Evolutionary conservation across 2,797 vertebrate species (phyloP).

Genomic region (Trachurus trachurus): DNA sequence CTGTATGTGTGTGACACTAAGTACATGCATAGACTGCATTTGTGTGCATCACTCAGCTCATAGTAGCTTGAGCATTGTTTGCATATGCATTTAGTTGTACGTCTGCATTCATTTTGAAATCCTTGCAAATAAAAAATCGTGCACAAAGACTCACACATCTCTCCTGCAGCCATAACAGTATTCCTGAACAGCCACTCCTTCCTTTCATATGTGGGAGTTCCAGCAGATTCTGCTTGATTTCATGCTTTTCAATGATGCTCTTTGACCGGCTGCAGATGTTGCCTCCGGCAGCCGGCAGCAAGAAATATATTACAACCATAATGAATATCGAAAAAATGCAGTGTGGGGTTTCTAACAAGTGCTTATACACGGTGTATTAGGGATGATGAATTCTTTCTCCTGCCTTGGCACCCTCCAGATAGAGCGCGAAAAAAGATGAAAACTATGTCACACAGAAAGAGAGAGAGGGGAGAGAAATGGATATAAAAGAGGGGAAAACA

Average conservation of each 20-base stretch:
- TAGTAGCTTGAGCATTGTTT: slow-evolving; percentile 8
- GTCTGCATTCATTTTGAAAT: slow-evolving; percentile 14
- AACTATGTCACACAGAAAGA: slow-evolving; percentile 47
- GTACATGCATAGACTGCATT: neutral
- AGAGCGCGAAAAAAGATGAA: slow-evolving; percentile 56
- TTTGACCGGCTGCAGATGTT: slow-evolving; percentile 61
- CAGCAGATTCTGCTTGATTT: slow-evolving; percentile 62
- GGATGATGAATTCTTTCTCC: slow-evolving; percentile 77
- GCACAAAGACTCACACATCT: neutral
- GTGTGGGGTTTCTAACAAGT: slow-evolving; percentile 77
- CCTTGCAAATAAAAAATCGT: neutral
- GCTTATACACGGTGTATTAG: slow-evolving; percentile 74
- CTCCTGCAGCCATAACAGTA: slow-evolving; percentile 23
- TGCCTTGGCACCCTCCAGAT: slow-evolving; percentile 70
- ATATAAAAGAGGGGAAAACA: slow-evolving; percentile 34
- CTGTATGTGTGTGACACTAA: no score
- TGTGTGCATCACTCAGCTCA: neutral
- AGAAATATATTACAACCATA: slow-evolving; percentile 74
- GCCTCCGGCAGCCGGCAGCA: slow-evolving; percentile 65
- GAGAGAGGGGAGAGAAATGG: slow-evolving; percentile 1
- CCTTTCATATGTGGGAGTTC: slow-evolving; percentile 56
- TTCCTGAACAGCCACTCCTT: slow-evolving; percentile 43
- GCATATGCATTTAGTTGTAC: slow-evolving; percentile 11
- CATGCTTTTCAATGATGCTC: slow-evolving; percentile 68
- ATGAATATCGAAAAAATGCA: slow-evolving; percentile 76